Conservation (phyloP, 2,113 vertebrate species). For the Mobula birostris region DNA sequence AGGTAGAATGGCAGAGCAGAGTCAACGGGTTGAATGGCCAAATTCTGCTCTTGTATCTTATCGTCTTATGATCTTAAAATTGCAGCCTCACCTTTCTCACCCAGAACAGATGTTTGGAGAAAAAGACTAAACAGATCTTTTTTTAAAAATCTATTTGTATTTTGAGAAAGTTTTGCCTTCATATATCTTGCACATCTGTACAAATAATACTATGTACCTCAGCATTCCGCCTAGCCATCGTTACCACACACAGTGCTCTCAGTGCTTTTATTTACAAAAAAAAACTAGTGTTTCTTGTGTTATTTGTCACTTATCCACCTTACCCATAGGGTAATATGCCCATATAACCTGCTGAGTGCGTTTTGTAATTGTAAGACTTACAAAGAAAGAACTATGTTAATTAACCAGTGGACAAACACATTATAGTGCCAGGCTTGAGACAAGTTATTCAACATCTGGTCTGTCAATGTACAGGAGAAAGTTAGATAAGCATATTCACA, state of each 20-base stretch:
- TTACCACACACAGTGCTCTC: slow-evolving; percentile 74
- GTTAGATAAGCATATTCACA: slow-evolving; percentile 59
- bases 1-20: no score
- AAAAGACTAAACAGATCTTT: slow-evolving; percentile 44
- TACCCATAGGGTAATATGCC: slow-evolving; percentile 99
- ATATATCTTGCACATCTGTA: slow-evolving; percentile 66
- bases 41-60: no score
- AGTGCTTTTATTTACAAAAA: slow-evolving; percentile 96
- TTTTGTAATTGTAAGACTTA: slow-evolving; percentile 73
- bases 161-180: slow-evolving; percentile 64
- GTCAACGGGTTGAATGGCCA: no score
- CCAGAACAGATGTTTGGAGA: background rate
- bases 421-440: slow-evolving; percentile 77
- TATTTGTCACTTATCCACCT: slow-evolving; percentile 91
- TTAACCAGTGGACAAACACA: slow-evolving; percentile 71
- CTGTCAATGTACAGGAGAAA: slow-evolving; percentile 67
- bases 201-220: slow-evolving; percentile 72
- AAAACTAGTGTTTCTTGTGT: slow-evolving; percentile 79
- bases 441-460: slow-evolving; percentile 66
- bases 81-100: background rate
- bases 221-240: slow-evolving; percentile 68
- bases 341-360: slow-evolving; percentile 85
- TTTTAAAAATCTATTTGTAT: slow-evolving; percentile 58
- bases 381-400: slow-evolving; percentile 84
- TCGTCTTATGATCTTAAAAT: no score